Percentiles rank a stretch among this genome's conserved stretches.
Evolutionary conservation across 2,113 vertebrate species (phyloP).

Genomic region (Vireo altiloquus): DNA sequence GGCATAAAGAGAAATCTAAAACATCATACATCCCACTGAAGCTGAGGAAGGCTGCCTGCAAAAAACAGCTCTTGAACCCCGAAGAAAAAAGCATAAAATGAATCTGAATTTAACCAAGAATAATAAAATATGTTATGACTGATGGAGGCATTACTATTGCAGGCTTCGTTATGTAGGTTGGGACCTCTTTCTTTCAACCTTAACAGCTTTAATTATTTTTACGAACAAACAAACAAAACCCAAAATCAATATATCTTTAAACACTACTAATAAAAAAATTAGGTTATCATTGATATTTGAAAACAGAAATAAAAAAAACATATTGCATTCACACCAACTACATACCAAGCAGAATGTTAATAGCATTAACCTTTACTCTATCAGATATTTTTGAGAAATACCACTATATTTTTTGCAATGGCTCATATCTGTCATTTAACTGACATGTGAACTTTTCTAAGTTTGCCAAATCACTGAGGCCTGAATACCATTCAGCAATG

Average conservation of each 20-base stretch:
- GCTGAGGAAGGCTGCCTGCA: background rate
- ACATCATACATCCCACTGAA: background rate
- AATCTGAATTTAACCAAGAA: slow-evolving; percentile 4
- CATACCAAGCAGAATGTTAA: slow-evolving; percentile 53
- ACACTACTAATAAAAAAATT: slow-evolving; percentile 2
- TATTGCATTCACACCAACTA: slow-evolving; percentile 55
- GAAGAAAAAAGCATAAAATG: background rate
- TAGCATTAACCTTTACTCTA: slow-evolving; percentile 61
- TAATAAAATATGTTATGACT: background rate
- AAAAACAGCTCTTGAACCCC: background rate
- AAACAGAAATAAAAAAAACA: slow-evolving; percentile 55
- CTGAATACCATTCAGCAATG: slow-evolving; percentile 65
- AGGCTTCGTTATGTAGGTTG: background rate
- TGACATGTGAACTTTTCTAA: slow-evolving; percentile 67
- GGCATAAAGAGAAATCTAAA: background rate
- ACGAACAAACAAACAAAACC: background rate
- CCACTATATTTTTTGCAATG: slow-evolving; percentile 33
- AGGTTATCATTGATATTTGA: slow-evolving; percentile 25
- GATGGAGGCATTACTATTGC: background rate
- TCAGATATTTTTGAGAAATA: slow-evolving; percentile 61
- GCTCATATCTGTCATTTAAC: slow-evolving; percentile 56
- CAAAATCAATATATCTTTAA: background rate
- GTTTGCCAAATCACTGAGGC: slow-evolving; percentile 63
- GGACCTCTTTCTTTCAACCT: background rate
- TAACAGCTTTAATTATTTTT: slow-evolving; percentile 35